A percentile compares a stretch with the other conserved stretches of the same genome.
Conservation (phyloP, 2,888 invertebrate species). For the Acronicta psi region DNA sequence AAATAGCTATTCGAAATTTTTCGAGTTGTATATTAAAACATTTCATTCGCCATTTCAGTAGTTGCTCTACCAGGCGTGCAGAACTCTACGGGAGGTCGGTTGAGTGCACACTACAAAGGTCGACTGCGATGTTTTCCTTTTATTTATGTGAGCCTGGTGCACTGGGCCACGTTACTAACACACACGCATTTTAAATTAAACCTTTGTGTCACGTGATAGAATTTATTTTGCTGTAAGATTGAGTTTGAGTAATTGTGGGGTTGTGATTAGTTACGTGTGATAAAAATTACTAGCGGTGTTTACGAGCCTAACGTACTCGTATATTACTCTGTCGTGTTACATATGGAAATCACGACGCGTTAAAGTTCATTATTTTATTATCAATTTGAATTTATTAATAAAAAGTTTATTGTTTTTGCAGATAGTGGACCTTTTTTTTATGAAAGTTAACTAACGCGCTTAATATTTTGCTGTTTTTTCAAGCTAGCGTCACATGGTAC, state of each 20-base stretch:
- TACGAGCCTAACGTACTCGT: slow-evolving; percentile 8
- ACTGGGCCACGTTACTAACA: slow-evolving; percentile 54
- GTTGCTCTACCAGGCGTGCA: slow-evolving; percentile 74
- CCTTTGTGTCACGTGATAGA: slow-evolving; percentile 2
- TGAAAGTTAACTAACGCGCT: too few relatives aligned
- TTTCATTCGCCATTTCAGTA: slow-evolving; percentile 78
- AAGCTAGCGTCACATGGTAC: too few relatives aligned
- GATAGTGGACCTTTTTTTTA: too few relatives aligned
- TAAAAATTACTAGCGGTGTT: slow-evolving; percentile 39
- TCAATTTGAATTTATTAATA: background rate
- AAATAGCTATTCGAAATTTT: slow-evolving; percentile 70
- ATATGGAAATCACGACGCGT: slow-evolving; percentile 5
- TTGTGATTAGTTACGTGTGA: slow-evolving; percentile 46
- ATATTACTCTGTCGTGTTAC: slow-evolving; percentile 5
- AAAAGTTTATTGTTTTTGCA: background rate
- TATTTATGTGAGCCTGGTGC: slow-evolving; percentile 76
- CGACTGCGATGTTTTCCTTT: slow-evolving; percentile 76
- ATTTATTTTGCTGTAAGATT: slow-evolving; percentile 7
- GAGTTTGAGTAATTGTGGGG: slow-evolving; percentile 21
- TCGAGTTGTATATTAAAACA: slow-evolving; percentile 73
- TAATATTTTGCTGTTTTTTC: too few relatives aligned
- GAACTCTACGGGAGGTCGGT: slow-evolving; percentile 74
- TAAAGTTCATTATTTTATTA: background rate
- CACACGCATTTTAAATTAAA: slow-evolving; percentile 4
- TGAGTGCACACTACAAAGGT: slow-evolving; percentile 80